Conservation (phyloP, 2,113 vertebrate species). For the Lepus timidus region DNA sequence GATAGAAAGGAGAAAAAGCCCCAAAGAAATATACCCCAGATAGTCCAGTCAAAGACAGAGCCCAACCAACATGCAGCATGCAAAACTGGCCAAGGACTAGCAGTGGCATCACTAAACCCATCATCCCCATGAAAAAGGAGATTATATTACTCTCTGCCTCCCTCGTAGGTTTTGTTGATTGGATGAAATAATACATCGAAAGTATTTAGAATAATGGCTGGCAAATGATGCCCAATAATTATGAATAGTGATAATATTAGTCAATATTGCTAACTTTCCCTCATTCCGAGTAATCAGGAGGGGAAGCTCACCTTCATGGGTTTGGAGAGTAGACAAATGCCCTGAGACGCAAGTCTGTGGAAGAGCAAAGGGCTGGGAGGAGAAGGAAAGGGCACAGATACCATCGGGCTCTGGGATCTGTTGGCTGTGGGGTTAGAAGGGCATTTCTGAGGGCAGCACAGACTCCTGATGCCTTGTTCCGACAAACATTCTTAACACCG, state of each 20-base stretch:
- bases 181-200: neutral
- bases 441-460: neutral
- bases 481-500: neutral
- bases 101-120: neutral
- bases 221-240: conserved; percentile 27
- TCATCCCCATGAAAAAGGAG: neutral
- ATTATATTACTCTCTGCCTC: neutral
- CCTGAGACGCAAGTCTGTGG: neutral
- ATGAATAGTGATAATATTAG: neutral
- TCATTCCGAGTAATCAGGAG: neutral
- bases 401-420: neutral
- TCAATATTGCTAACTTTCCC: neutral
- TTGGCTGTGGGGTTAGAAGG: neutral
- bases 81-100: neutral
- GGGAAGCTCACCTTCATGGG: neutral
- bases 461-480: neutral
- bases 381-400: neutral
- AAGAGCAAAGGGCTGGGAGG: neutral
- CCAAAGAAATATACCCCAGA: neutral
- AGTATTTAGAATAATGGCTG: neutral
- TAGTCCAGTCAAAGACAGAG: neutral
- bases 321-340: neutral
- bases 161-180: neutral
- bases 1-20: neutral
- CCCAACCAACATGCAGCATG: neutral